These are phyloP conservation scores for Pharmacophagus antenor DNA, from an alignment of 2,888 invertebrate genomes.

Conservation along the genomic window DNA sequence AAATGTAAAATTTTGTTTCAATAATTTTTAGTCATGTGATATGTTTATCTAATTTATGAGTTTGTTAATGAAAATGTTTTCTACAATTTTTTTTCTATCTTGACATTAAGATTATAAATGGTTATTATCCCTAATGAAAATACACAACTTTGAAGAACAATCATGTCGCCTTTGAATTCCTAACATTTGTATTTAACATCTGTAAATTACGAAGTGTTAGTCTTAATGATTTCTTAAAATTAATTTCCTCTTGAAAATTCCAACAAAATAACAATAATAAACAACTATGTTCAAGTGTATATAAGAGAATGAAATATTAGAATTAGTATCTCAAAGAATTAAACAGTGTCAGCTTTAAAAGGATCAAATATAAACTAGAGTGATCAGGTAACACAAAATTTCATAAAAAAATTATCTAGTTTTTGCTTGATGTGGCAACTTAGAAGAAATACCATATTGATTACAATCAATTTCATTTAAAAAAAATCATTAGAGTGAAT, in stretches of 20 bases:
- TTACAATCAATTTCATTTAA: no score
- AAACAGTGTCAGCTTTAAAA: no score
- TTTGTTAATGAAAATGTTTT: constrained; percentile 68
- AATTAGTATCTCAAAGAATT: no score
- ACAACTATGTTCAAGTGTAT: no score
- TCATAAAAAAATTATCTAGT: no score
- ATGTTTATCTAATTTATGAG: constrained; percentile 77
- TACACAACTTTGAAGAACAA: constrained; percentile 76
- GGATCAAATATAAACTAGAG: no score
- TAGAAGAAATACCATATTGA: no score
- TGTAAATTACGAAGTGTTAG: neutral
- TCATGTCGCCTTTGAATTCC: constrained; percentile 35
- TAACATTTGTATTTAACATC: neutral
- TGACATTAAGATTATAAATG: constrained; percentile 67
- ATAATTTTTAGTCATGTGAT: constrained; percentile 74
- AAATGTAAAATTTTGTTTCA: constrained; percentile 78
- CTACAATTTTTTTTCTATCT: constrained; percentile 64
- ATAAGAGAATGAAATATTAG: no score
- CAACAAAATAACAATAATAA: neutral
- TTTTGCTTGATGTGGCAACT: no score
- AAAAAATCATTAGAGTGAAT: no score
- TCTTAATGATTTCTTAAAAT: neutral
- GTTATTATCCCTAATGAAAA: constrained; percentile 66
- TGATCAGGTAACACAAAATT: no score
- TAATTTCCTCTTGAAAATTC: neutral